These are phyloP conservation scores for Andrena trimmerana DNA, from an alignment of 2,888 invertebrate species.

Conservation along the genomic window DNA sequence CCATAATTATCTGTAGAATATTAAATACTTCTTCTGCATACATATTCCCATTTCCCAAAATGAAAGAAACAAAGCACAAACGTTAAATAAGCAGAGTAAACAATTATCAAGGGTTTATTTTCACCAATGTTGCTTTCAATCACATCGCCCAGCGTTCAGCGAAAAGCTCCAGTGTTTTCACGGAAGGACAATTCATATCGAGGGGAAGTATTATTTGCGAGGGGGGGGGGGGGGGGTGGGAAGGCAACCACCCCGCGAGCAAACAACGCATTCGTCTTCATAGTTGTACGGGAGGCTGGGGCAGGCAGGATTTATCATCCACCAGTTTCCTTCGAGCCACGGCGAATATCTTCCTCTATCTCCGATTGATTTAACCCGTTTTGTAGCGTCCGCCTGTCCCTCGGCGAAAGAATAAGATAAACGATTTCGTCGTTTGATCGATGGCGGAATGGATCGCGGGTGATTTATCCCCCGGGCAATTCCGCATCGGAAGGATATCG, in stretches of 20 bases:
- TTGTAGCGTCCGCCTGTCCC: not conserved
- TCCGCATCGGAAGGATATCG: not conserved
- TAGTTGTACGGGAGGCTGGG: slow-evolving; percentile 20
- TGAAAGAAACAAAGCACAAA: not conserved
- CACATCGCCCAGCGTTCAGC: not conserved
- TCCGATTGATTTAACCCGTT: slow-evolving; percentile 50
- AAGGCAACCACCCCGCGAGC: slow-evolving; percentile 3
- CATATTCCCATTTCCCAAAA: too few relatives aligned
- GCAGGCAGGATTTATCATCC: slow-evolving; percentile 47
- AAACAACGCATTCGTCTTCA: slow-evolving; percentile 61
- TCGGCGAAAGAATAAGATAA: slow-evolving; percentile 40
- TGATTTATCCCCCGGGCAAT: slow-evolving; percentile 20
- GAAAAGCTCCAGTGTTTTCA: slow-evolving; percentile 1
- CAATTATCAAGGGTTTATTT: too few relatives aligned
- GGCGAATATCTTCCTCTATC: slow-evolving; percentile 3
- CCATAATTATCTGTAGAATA: too few relatives aligned
- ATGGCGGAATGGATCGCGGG: slow-evolving; percentile 50
- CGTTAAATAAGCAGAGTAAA: not conserved
- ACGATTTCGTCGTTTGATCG: slow-evolving; percentile 50
- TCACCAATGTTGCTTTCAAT: too few relatives aligned
- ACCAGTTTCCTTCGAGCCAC: not conserved
- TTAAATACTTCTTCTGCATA: too few relatives aligned
- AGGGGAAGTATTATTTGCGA: slow-evolving; percentile 57
- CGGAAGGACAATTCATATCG: not conserved
- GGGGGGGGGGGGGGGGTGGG: not conserved